Evolutionary conservation across 2,113 vertebrate species (phyloP).

Genomic region (Thryonomys swinderianus): DNA sequence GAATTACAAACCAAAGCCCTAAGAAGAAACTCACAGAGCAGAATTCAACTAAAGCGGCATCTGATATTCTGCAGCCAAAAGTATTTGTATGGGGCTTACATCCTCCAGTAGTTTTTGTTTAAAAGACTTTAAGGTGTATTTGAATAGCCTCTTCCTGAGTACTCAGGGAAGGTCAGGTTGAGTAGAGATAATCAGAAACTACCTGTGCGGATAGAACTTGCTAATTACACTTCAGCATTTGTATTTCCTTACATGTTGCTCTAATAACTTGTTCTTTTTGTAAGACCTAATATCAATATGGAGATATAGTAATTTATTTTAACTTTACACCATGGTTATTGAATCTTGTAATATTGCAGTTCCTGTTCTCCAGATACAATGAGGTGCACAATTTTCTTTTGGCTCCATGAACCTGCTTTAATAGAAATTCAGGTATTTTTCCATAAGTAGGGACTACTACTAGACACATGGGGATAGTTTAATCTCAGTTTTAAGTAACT

Average conservation of each 20-base stretch:
- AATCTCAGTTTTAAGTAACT: background rate
- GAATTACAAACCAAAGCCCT: background rate
- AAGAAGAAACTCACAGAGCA: background rate
- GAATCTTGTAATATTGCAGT: conserved; percentile 38
- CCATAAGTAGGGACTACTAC: background rate
- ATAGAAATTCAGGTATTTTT: conserved; percentile 37
- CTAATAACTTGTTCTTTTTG: conserved; percentile 25
- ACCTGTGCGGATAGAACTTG: background rate
- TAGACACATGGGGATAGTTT: background rate
- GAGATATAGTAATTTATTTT: background rate
- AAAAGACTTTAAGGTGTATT: conserved; percentile 30
- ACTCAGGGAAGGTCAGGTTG: background rate
- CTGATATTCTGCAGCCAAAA: background rate
- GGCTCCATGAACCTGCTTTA: background rate
- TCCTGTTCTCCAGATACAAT: conserved; percentile 14
- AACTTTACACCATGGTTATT: background rate
- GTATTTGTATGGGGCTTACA: background rate
- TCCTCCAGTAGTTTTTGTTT: background rate
- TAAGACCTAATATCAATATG: background rate
- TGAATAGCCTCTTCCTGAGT: background rate
- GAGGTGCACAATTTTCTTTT: conserved; percentile 15
- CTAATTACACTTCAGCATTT: conserved; percentile 19
- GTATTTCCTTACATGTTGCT: conserved; percentile 26
- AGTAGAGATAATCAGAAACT: background rate
- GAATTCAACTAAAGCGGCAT: background rate